phyloP scores from a whole-genome alignment of 2,797 vertebrate species.

The Tachyglossus aculeatus region DNA sequence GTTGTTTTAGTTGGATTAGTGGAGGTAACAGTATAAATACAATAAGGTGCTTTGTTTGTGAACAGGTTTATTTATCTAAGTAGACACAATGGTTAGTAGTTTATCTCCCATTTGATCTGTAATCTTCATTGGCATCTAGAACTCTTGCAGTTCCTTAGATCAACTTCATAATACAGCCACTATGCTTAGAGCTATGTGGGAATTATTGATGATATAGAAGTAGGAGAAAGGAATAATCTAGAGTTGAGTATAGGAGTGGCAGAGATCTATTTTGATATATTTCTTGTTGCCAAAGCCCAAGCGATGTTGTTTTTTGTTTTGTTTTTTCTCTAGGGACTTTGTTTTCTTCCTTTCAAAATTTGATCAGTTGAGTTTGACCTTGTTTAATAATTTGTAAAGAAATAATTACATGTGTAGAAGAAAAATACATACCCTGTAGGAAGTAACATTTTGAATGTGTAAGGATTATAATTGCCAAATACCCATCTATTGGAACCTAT shows the following conservation, averaged over 20 bases:
- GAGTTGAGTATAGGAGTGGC: neutral
- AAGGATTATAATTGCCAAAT: conserved; percentile 9
- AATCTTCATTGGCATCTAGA: conserved; percentile 70
- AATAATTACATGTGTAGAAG: conserved; percentile 7
- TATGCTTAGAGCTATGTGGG: conserved; percentile 33
- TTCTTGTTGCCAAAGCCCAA: conserved; percentile 16
- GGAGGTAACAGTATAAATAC: conserved; percentile 57
- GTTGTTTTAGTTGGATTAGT: conserved; percentile 59
- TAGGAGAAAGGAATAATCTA: conserved; percentile 8
- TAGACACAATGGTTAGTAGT: conserved; percentile 54
- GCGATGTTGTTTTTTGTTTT: neutral
- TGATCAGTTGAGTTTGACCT: conserved; percentile 38
- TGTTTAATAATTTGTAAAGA: conserved; percentile 36
- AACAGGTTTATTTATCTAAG: conserved; percentile 65
- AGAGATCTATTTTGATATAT: neutral
- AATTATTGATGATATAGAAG: conserved; percentile 35
- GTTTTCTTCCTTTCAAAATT: conserved; percentile 25
- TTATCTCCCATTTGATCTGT: conserved; percentile 62
- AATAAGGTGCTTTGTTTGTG: conserved; percentile 67
- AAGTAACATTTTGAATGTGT: conserved; percentile 23
- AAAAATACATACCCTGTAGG: neutral
- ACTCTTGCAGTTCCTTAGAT: conserved; percentile 62
- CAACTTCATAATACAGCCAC: conserved; percentile 55
- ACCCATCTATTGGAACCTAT: neutral
- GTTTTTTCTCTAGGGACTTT: conserved; percentile 7